phyloP scores from a whole-genome alignment of 2,888 invertebrate genomes.

The Gymnosoma rotundatum region DNA sequence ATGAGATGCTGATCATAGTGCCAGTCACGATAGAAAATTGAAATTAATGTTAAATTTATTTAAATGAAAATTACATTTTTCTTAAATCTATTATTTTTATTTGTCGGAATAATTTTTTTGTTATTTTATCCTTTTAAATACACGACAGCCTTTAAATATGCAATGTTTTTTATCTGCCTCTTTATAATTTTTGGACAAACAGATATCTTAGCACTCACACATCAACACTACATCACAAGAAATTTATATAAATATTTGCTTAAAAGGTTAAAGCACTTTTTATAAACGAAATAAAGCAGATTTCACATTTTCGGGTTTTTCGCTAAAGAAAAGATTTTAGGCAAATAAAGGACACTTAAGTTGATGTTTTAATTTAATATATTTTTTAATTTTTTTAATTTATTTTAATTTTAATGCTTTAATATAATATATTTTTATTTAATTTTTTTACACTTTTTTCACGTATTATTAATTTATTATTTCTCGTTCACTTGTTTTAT shows the following conservation, averaged over 20 bases:
- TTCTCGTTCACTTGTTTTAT: conserved; percentile 25
- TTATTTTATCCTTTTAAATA: background rate
- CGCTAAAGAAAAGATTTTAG: conserved; percentile 1
- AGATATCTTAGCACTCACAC: background rate
- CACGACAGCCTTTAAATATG: conserved; percentile 52
- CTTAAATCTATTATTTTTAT: too few species aligned
- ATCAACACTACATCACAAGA: conserved; percentile 26
- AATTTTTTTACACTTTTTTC: background rate
- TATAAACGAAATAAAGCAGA: conserved; percentile 22
- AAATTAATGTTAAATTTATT: background rate
- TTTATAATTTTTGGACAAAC: background rate
- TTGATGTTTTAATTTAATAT: background rate
- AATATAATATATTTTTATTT: background rate
- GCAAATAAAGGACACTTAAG: conserved; percentile 51
- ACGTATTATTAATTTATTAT: background rate
- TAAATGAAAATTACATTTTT: background rate
- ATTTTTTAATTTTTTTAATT: background rate
- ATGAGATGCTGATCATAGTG: background rate
- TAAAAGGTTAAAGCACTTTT: conserved; percentile 60
- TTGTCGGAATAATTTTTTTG: background rate
- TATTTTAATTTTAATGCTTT: background rate
- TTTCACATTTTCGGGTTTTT: background rate
- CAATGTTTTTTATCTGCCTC: conserved; percentile 26
- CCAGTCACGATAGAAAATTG: background rate
- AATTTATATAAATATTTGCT: conserved; percentile 52